Conservation (phyloP, 2,113 vertebrate species). For the Columbina picui region DNA sequence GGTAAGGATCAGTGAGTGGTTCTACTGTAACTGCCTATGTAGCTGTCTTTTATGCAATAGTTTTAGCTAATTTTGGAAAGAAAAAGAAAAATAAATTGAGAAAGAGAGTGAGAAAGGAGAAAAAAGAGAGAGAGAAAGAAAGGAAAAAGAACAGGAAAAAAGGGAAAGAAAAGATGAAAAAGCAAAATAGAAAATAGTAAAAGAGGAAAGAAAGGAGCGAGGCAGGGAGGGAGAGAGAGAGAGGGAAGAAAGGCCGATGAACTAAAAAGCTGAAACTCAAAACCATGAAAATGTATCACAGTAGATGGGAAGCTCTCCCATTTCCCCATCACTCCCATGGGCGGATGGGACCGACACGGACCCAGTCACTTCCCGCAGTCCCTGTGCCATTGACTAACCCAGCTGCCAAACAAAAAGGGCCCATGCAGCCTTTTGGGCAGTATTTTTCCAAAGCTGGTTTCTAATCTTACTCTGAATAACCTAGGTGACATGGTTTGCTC, state of each 20-base stretch:
- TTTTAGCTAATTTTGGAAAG: not conserved
- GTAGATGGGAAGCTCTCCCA: not conserved
- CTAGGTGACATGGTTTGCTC: not conserved
- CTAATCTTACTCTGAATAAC: not conserved
- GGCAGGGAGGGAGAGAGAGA: not conserved
- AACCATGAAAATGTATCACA: not conserved
- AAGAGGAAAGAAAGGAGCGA: not conserved
- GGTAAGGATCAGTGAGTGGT: not conserved
- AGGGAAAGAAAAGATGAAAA: not conserved
- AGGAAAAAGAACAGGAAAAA: too few species aligned
- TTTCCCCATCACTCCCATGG: not conserved
- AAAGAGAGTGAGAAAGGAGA: too few species aligned
- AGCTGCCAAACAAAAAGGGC: not conserved
- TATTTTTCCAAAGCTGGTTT: not conserved
- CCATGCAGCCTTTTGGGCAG: not conserved
- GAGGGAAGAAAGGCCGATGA: not conserved
- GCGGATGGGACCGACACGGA: not conserved
- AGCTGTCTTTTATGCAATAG: not conserved
- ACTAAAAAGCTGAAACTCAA: not conserved
- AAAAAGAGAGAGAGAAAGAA: too few species aligned
- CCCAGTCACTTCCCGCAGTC: not conserved
- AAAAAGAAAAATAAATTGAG: not conserved
- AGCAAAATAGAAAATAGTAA: too few species aligned
- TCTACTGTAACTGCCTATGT: not conserved
- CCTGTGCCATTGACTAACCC: not conserved